Conservation (phyloP, 2,888 invertebrate genomes). For the Lucinisca nassula region DNA sequence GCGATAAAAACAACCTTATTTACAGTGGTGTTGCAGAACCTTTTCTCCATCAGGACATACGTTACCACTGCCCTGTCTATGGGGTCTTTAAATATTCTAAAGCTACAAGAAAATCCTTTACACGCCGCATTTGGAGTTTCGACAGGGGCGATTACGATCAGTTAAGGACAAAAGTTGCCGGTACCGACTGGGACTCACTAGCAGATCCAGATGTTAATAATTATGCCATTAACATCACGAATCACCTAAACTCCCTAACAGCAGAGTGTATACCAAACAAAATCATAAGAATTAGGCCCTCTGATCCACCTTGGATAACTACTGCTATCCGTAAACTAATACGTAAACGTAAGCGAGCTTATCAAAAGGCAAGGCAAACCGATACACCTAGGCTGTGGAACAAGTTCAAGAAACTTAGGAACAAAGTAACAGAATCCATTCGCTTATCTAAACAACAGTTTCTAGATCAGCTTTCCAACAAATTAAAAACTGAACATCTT, state of each 20-base stretch:
- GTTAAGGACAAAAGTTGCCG: background rate
- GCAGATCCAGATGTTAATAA: background rate
- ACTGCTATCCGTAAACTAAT: background rate
- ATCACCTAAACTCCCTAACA: background rate
- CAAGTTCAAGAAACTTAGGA: background rate
- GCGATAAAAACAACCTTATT: background rate
- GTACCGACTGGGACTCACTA: background rate
- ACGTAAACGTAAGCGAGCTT: background rate
- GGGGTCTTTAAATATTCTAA: background rate
- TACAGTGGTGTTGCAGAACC: background rate
- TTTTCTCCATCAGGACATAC: background rate
- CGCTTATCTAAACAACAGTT: background rate
- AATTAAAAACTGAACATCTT: background rate
- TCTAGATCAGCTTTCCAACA: background rate
- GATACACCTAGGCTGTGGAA: background rate
- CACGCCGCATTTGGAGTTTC: background rate
- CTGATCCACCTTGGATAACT: background rate
- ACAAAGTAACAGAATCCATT: background rate
- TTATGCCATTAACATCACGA: background rate
- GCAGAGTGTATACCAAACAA: background rate
- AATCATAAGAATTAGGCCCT: background rate
- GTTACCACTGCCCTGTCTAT: background rate
- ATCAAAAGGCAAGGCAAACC: background rate
- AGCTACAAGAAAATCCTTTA: background rate
- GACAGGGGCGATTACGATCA: background rate